phyloP scores from a whole-genome alignment of 2,888 invertebrate genomes.

The Sphaerophoria rueppellii region DNA sequence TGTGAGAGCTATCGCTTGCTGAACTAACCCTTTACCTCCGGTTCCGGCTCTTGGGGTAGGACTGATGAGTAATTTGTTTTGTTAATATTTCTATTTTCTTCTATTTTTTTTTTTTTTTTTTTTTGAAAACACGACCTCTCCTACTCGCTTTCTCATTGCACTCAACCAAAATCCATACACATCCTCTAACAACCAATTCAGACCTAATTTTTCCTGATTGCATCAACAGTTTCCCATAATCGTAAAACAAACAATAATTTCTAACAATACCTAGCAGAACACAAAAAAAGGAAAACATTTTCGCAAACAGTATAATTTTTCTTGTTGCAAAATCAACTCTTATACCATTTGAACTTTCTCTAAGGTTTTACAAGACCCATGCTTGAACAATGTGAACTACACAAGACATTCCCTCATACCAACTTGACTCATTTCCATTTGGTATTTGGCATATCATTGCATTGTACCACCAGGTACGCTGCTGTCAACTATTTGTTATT shows the following conservation, averaged over 20 bases:
- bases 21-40: too few relatives aligned
- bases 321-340: slow-evolving; percentile 30
- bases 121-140: too few relatives aligned
- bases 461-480: slow-evolving; percentile 64
- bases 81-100: too few relatives aligned
- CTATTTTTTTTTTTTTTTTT: too few relatives aligned
- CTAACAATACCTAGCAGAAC: neutral
- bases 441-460: slow-evolving; percentile 6
- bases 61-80: too few relatives aligned
- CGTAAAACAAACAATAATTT: slow-evolving; percentile 31
- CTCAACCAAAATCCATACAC: neutral
- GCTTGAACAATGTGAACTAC: neutral
- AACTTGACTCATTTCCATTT: slow-evolving; percentile 34
- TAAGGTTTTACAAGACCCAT: neutral
- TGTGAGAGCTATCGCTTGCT: too few relatives aligned
- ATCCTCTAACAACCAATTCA: slow-evolving; percentile 34
- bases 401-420: neutral
- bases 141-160: too few relatives aligned
- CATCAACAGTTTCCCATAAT: slow-evolving; percentile 27
- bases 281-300: slow-evolving; percentile 17
- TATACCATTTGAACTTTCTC: neutral
- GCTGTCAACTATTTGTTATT: slow-evolving; percentile 30
- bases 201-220: slow-evolving; percentile 24
- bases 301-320: slow-evolving; percentile 9
- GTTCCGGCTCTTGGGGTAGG: too few relatives aligned